Evolutionary conservation across 1,140 invertebrate genomes (phyloP), one percentile per base, ranked within the genome.

Genomic region (Nasonia giraulti): DNA sequence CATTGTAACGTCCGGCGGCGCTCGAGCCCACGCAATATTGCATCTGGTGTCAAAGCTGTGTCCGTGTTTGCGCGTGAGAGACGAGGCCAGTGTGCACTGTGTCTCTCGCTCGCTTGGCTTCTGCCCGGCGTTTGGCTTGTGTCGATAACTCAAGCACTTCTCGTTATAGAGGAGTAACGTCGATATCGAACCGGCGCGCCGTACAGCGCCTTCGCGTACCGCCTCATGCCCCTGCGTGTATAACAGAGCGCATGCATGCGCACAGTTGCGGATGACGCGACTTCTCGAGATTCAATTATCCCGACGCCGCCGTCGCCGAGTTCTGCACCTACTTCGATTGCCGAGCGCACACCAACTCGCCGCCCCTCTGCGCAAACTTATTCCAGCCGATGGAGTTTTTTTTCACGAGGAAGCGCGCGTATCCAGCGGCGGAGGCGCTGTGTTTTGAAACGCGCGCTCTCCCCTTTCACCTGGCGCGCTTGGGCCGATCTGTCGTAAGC

Each of bases 111-210:
- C 50, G 50, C 50, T 55, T 62, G 17, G 55, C 20, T 62, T 62
- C 55, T 62, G 6, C 55, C 17, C 55, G 55, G 55, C 85, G 88
- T 88, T 88, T 90, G 88, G 87, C 87, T 83, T 84, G 87, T 87
- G 87, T 89, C 89, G 91, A 91, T 91, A 91, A 90, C 87, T 89
- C 88, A 88, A 84, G 77, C 84, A 85, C 85, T 87, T 73, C 84
- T 71, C 69, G 31, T 71, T 71, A 71, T 33, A 33, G 10, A 71
- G 83, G 20, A 62, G 55, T 55, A 62, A 62, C 20, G n/a, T 62
- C 55, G 55, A 62, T 4, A 20, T 62, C 55, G 55, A 62, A 20
- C 55, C 5, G 17, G 17, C 50, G 50, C 50, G 12, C 12, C 17
- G 10, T 55, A 62, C 55, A 62, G 20, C 6, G 20, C 20, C 55